These are phyloP conservation scores for Drosophila affinis DNA, from an alignment of 2,888 invertebrate species.

Conservation along the genomic window DNA sequence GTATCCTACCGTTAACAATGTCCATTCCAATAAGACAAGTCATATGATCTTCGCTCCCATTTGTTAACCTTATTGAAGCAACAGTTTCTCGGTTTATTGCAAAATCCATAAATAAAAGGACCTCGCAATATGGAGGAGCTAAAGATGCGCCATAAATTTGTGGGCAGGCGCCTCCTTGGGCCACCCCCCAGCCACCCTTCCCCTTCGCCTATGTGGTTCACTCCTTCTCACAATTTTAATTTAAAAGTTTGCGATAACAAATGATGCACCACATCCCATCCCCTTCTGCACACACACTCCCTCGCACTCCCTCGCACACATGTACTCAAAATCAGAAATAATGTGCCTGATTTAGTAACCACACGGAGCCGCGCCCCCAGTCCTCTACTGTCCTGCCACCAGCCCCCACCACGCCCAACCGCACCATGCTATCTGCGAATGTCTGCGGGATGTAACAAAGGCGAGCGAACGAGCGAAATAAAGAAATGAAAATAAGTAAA, in stretches of 20 bases:
- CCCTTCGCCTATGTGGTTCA: conserved; percentile 5
- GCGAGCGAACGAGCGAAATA: conserved; percentile 54
- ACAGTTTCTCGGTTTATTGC: conserved; percentile 35
- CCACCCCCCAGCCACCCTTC: background rate
- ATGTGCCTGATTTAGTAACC: conserved; percentile 77
- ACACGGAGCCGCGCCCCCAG: conserved; percentile 17
- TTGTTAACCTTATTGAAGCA: conserved; percentile 23
- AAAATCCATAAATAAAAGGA: conserved; percentile 69
- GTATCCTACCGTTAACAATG: no score
- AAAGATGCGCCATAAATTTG: conserved; percentile 66
- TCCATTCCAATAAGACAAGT: background rate
- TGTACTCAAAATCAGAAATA: conserved; percentile 74
- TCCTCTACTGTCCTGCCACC: conserved; percentile 4
- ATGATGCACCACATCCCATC: conserved; percentile 75
- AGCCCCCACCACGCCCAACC: conserved; percentile 5
- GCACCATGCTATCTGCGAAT: conserved; percentile 17
- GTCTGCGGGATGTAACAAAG: conserved; percentile 52
- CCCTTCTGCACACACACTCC: conserved; percentile 31
- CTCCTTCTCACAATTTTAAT: conserved; percentile 65
- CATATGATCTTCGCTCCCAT: no score
- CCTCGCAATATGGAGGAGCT: conserved; percentile 58
- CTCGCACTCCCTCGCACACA: conserved; percentile 22
- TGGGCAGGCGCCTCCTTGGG: background rate
- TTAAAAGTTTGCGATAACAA: conserved; percentile 80
- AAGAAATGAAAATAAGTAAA: conserved; percentile 66